Conservation (phyloP, 2,797 vertebrate genomes). For the Anas georgica region DNA sequence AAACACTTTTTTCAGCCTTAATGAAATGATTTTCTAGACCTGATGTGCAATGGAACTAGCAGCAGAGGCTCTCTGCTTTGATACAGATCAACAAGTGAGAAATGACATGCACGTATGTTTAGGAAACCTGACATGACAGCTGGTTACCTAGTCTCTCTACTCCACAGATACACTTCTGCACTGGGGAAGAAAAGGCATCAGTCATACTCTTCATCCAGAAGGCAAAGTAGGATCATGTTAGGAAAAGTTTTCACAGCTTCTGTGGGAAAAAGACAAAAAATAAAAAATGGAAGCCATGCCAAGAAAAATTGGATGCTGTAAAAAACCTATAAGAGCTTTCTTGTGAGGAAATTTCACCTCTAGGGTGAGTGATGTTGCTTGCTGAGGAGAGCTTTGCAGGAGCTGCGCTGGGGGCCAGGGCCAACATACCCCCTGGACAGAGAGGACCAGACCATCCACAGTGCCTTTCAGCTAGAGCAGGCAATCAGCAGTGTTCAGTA, state of each 20-base stretch:
- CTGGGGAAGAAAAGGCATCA: slow-evolving; percentile 65
- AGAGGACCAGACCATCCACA: background rate
- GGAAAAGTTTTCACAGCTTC: slow-evolving; percentile 52
- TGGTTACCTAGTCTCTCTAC: slow-evolving; percentile 65
- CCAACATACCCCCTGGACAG: accelerated
- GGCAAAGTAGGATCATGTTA: slow-evolving; percentile 53
- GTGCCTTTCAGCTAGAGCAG: slow-evolving; percentile 2
- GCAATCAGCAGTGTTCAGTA: background rate
- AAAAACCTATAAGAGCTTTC: background rate
- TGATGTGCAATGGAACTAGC: slow-evolving; percentile 37
- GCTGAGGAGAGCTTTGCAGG: background rate
- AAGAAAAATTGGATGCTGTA: slow-evolving; percentile 28
- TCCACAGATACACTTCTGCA: slow-evolving; percentile 67
- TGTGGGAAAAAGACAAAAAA: slow-evolving; percentile 5
- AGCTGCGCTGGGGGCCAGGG: background rate
- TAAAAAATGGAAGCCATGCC: background rate
- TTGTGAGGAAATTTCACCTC: background rate
- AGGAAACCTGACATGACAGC: slow-evolving; percentile 68
- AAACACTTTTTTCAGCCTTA: slow-evolving; percentile 44
- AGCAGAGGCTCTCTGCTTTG: slow-evolving; percentile 54
- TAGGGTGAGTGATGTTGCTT: accelerated
- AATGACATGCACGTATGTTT: slow-evolving; percentile 63
- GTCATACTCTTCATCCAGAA: slow-evolving; percentile 69
- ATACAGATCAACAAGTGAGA: slow-evolving; percentile 67
- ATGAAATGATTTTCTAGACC: slow-evolving; percentile 50